phyloP scores from a whole-genome alignment of 2,113 vertebrate genomes.

The Pandion haliaetus region DNA sequence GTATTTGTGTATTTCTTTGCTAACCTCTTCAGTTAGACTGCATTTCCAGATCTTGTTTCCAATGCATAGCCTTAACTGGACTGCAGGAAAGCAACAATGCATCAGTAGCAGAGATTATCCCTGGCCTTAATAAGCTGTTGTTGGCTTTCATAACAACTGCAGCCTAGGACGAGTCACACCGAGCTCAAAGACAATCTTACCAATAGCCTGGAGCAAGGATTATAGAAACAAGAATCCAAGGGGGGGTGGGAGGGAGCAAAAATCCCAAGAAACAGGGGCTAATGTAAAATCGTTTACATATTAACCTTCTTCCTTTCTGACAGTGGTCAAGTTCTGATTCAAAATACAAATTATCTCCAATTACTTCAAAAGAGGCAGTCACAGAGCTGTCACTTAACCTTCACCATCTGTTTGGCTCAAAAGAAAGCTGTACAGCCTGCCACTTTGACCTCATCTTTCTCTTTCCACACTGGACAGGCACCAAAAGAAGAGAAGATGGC shows the following conservation, averaged over 20 bases:
- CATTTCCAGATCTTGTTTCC: slow-evolving; percentile 47
- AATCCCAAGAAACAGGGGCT: slow-evolving; percentile 80
- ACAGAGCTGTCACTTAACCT: slow-evolving; percentile 96
- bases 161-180: slow-evolving; percentile 68
- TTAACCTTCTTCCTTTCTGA: slow-evolving; percentile 91
- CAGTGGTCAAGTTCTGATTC: slow-evolving; percentile 92
- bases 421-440: slow-evolving; percentile 82
- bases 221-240: slow-evolving; percentile 79
- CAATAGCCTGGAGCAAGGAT: slow-evolving; percentile 94
- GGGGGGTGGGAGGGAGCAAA: slow-evolving; percentile 42
- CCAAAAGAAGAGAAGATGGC: slow-evolving; percentile 40
- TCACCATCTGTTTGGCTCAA: slow-evolving; percentile 97
- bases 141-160: slow-evolving; percentile 76
- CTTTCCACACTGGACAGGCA: slow-evolving; percentile 58
- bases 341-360: slow-evolving; percentile 97
- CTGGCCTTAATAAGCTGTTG: slow-evolving; percentile 76
- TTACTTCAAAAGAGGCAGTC: slow-evolving; percentile 94
- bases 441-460: slow-evolving; percentile 81
- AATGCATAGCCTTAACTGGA: slow-evolving; percentile 37
- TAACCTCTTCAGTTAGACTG: not conserved
- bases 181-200: slow-evolving; percentile 72
- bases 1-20: not conserved
- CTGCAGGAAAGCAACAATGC: slow-evolving; percentile 71
- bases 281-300: slow-evolving; percentile 95
- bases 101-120: slow-evolving; percentile 76